These are phyloP conservation scores for Zaprionus ghesquierei DNA, from an alignment of 1,140 invertebrate genomes.

Conservation along the genomic window DNA sequence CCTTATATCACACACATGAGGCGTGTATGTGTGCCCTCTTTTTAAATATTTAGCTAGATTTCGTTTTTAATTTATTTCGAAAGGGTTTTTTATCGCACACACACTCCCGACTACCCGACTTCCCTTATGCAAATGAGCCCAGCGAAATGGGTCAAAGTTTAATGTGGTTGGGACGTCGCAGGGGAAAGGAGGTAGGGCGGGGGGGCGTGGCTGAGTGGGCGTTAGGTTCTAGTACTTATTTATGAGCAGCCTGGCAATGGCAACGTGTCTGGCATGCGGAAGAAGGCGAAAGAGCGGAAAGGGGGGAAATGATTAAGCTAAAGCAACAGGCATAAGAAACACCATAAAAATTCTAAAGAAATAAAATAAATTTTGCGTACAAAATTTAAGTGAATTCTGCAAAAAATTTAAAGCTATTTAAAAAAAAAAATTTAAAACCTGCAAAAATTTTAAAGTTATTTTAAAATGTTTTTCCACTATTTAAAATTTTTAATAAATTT, in stretches of 20 bases:
- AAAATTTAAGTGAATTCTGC: not conserved
- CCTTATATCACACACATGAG: not conserved
- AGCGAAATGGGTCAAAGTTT: constrained; percentile 67
- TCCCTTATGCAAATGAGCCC: constrained; percentile 63
- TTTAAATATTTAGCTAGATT: constrained; percentile 73
- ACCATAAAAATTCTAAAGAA: not conserved
- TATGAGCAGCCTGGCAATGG: constrained; percentile 34
- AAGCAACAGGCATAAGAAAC: not conserved
- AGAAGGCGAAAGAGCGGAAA: not conserved
- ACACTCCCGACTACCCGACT: not conserved
- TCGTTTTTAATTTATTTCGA: constrained; percentile 70
- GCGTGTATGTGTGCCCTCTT: constrained; percentile 35
- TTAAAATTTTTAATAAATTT: not conserved
- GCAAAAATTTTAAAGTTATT: no score
- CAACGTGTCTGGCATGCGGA: constrained; percentile 28
- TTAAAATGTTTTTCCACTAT: no score
- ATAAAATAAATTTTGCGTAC: not conserved
- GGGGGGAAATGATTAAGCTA: not conserved
- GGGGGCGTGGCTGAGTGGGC: constrained; percentile 39
- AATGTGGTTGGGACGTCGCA: constrained; percentile 42
- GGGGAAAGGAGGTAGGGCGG: no score
- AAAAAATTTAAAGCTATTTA: no score
- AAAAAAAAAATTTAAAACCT: no score
- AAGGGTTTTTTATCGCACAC: constrained; percentile 48
- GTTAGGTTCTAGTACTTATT: constrained; percentile 41